Conservation (phyloP, 2,113 vertebrate species). For the Lepisosteus osseus region DNA sequence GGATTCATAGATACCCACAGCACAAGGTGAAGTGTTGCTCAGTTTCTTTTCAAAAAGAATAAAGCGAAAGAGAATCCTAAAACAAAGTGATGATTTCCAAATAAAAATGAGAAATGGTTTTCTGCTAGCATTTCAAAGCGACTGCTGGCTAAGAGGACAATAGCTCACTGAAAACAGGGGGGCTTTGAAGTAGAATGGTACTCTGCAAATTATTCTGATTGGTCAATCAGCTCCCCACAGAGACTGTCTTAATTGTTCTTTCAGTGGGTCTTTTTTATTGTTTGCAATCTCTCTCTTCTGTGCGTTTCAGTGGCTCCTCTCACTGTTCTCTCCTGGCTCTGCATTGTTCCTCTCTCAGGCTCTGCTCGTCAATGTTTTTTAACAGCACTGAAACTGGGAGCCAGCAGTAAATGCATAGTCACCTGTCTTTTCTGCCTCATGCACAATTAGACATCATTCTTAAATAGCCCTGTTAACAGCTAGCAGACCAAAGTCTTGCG, state of each 20-base stretch:
- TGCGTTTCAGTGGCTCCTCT: background rate
- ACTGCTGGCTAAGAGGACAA: slow-evolving; percentile 1
- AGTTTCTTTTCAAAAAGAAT: too few species aligned
- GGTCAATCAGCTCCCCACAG: slow-evolving; percentile 16
- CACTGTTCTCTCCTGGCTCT: slow-evolving; percentile 1
- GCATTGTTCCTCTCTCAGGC: slow-evolving; percentile 26
- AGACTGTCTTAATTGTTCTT: slow-evolving; percentile 18
- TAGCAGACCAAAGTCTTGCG: too few species aligned
- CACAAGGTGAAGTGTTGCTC: too few species aligned
- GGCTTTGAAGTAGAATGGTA: slow-evolving; percentile 12
- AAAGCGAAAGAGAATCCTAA: too few species aligned
- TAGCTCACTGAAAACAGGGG: slow-evolving; percentile 10
- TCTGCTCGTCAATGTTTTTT: background rate
- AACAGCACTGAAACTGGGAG: too few species aligned
- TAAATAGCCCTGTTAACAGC: too few species aligned
- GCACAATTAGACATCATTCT: too few species aligned
- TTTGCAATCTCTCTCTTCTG: background rate
- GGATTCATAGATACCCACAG: too few species aligned
- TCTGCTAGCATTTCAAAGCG: background rate
- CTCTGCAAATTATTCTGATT: slow-evolving; percentile 23
- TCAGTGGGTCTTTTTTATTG: background rate
- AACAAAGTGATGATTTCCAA: background rate
- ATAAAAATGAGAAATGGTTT: background rate
- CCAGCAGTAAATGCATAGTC: too few species aligned
- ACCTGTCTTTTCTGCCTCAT: too few species aligned